A percentile compares a stretch with the other conserved stretches of the same genome.
Conservation (phyloP, 2,888 invertebrate genomes). For the Ommatoiulus sabulosus region DNA sequence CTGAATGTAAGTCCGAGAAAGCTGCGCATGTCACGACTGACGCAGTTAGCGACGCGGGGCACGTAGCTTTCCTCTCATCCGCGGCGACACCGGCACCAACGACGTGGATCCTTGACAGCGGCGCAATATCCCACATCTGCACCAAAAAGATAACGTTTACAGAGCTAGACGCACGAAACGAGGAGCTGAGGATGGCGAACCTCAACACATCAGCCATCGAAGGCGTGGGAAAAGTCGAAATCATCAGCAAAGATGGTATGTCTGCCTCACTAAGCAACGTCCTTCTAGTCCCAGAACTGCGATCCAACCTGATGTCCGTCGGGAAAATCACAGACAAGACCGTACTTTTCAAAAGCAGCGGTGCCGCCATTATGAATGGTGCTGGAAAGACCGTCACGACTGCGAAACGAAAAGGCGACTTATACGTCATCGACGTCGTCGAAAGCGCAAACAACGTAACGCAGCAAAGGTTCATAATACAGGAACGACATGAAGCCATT, state of each 20-base stretch:
- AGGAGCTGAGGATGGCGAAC: not conserved
- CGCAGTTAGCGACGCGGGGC: not conserved
- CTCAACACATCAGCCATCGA: constrained; percentile 12
- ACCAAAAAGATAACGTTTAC: not conserved
- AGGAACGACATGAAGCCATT: not conserved
- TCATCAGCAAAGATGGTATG: not conserved
- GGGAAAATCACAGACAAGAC: constrained; percentile 20
- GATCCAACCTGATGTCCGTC: constrained; percentile 26
- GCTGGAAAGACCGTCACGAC: constrained; percentile 12
- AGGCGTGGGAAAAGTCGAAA: not conserved
- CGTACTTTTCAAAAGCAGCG: not conserved
- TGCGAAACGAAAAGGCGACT: not conserved
- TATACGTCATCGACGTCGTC: not conserved
- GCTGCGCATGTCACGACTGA: not conserved
- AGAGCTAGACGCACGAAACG: not conserved
- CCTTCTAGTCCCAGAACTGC: not conserved
- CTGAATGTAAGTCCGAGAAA: not conserved
- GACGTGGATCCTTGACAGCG: not conserved
- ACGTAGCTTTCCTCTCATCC: not conserved
- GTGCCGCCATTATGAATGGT: not conserved
- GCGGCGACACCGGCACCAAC: not conserved
- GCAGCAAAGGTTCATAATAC: not conserved
- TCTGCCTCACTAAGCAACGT: not conserved
- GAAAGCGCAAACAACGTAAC: not conserved
- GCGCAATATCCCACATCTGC: not conserved